Base-by-base conservation (phyloP, 2,888 invertebrate species). In the Celastrina argiolus region DNA sequence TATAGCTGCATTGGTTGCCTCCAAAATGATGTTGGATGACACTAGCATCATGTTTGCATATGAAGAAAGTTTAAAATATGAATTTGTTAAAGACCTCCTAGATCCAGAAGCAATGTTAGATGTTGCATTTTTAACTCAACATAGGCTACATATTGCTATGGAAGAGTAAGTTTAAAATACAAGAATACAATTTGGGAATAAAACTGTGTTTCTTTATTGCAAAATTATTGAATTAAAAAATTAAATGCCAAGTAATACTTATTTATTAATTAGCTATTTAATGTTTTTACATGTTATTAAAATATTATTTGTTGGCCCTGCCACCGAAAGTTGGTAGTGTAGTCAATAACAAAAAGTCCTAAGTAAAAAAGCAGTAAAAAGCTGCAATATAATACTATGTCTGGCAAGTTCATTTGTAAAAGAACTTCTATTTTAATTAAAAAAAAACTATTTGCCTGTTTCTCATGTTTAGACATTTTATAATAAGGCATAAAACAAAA, bases 41-140 rank as follows among this genome's bases (percentile, higher is more conserved):
- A 97, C 98, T 0, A 97, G 97, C 77, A 96, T 99, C 61, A 93
- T 96, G 74, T 96, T 96, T 80, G 97, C 98, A 0, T 99, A 94
- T 82, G 97, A 98, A 74, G 97, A 96, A 78, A 98, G 98, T 6
- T 83, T 94, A 51, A 96, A 96, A 80, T 98, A 97, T 80, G 92
- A 92, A 12, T 81, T 90, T 69, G 95, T 96, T 10, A 93, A 93
- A 71, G 97, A 97, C 71, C 83, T 98, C 16, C 86, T 98, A 12
- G 94, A 95, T 73, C 96, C 97, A 1, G 97, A 97, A 82, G 94
- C 95, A 0, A 96, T 96, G 92, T 91, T 95, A 14, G 97, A 98
- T 86, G 92, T 98, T 14, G 96, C 96, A 0, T 92, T 96, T 72
- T 85, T 95, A 70, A 95, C 97, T 14, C 95, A 96, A 80, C 95